Base-by-base conservation (phyloP, 2,888 invertebrate species). In the Seira musarum region DNA sequence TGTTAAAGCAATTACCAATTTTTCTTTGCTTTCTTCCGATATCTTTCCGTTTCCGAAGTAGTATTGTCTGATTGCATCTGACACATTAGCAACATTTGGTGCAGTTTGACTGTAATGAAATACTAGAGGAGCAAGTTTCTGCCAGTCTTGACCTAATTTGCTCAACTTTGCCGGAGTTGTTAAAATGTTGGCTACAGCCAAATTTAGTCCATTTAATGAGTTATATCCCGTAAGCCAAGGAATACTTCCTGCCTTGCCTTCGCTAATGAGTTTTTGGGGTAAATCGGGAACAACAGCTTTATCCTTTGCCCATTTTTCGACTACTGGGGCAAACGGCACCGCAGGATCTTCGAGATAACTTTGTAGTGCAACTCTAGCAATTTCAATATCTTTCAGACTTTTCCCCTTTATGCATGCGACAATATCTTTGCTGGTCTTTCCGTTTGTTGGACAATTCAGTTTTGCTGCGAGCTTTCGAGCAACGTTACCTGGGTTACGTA, bases 401-500 rank as follows among this genome's bases (percentile, higher is more conserved):
- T 85, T 85, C 17, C 82, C 83, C 81, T 82, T 83, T n/a, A 85
- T 53, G 60, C 85, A 85, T 15, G 83, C 83, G 6, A 83, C 76
- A 0, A 85, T 46, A 65, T 85, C 80, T 22, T 80, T 72, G 0
- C 82, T 71, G 17, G 82, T 81, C 15, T 79, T 81, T n/a, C n/a
- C n/a, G n/a, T n/a, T 40, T 3, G 83, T 82, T 1, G 84, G 83
- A 40, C 85, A 85, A 17, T 79, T 82, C 60, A 85, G 70, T 17
- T 73, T 73, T 35, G 35, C 69, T 17, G 72, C 81, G 3, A 85
- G 61, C 65, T 82, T 75, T 57, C 80, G 80, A 0, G 81, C 81
- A 10, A 85, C 85, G 25, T 25, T 79, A 57, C 64, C 71, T n/a
- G 85, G 85, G 71, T 83, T 83, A n/a, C 74, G 68, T 1, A 85